Base-by-base conservation (phyloP, 2,113 vertebrate species). In the Nothocercus nigrocapillus region DNA sequence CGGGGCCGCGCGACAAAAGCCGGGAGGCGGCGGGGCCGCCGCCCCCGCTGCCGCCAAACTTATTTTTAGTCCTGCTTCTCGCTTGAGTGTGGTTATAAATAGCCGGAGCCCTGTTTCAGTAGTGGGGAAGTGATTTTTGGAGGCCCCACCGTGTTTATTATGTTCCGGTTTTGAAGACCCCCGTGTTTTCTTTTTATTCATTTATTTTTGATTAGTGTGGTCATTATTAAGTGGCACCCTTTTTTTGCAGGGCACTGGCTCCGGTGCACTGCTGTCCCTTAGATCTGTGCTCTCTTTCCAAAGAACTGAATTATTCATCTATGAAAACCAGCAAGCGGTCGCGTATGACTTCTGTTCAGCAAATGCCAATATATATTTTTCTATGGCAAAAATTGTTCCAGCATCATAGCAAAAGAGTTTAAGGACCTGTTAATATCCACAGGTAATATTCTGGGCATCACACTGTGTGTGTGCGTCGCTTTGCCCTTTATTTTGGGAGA, bases 51-150 rank as follows among this genome's bases (percentile, higher is more conserved):
- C 76, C 79, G 11, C 59, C 42, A 12, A 92, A 94, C 95, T 96
- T 97, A 94, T 96, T 95, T 96, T 94, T 95, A 92, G 96, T 62
- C 56, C 36, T 30, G 85, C 45, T 69, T 93, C 79, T 76, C 83
- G 32, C 64, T 87, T 86, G 81, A 32, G 25, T 27, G 82, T 56
- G 5, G 76, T 88, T 96, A 97, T 96, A 96, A 96, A 97, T 95
- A 97, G 96, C 82, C 12, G 38, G 1, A 74, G 44, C 61, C 58
- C 75, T 86, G 40, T 90, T 94, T 53, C 89, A 88, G 58, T 74
- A 85, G 67, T 14, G 85, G 51, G 83, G 80, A 97, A 90, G 64
- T 86, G 93, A 42, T 80, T 81, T 79, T 58, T 74, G 87, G 79
- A 89, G 85, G 95, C 90, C 82, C 80, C 14, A 19, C 47, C 63